phyloP scores from a whole-genome alignment of 2,888 invertebrate species.

The Azorinus chamasolen region DNA sequence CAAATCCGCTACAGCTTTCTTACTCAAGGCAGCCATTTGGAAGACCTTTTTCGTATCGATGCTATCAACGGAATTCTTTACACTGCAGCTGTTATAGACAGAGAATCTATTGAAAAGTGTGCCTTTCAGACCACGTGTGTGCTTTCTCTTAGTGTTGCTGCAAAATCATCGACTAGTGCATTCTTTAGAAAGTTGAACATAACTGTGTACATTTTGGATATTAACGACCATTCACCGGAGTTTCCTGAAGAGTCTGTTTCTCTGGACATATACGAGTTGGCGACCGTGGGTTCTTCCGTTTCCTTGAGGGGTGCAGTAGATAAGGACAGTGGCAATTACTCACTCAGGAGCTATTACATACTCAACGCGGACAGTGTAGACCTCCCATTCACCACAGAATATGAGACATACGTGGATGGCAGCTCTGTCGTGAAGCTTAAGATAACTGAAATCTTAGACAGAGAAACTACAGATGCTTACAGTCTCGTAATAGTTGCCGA shows the following conservation, averaged over 20 bases:
- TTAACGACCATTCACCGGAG: slow-evolving; percentile 77
- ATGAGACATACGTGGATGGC: slow-evolving; percentile 67
- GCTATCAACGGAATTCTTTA: slow-evolving; percentile 61
- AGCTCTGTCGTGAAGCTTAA: slow-evolving; percentile 71
- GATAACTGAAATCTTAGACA: slow-evolving; percentile 68
- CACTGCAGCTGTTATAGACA: slow-evolving; percentile 58
- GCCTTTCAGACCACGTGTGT: slow-evolving; percentile 66
- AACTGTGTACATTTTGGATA: slow-evolving; percentile 70
- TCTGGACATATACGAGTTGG: slow-evolving; percentile 72
- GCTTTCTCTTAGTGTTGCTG: slow-evolving; percentile 72
- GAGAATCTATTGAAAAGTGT: slow-evolving; percentile 68
- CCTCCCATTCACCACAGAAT: slow-evolving; percentile 65
- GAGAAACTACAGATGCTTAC: slow-evolving; percentile 70
- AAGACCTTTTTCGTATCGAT: slow-evolving; percentile 68
- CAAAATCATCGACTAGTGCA: slow-evolving; percentile 70
- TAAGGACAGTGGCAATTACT: slow-evolving; percentile 67
- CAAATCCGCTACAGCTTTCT: slow-evolving; percentile 74
- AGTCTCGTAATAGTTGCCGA: slow-evolving; percentile 68
- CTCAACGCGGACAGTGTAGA: slow-evolving; percentile 41
- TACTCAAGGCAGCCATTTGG: slow-evolving; percentile 60
- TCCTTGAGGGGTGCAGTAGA: slow-evolving; percentile 72
- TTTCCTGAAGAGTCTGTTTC: slow-evolving; percentile 69
- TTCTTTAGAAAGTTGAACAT: slow-evolving; percentile 76
- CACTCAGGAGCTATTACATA: slow-evolving; percentile 69
- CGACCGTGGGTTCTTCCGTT: slow-evolving; percentile 62